Conservation (phyloP, 2,797 vertebrate genomes). For the Gallinago nigripennis region DNA sequence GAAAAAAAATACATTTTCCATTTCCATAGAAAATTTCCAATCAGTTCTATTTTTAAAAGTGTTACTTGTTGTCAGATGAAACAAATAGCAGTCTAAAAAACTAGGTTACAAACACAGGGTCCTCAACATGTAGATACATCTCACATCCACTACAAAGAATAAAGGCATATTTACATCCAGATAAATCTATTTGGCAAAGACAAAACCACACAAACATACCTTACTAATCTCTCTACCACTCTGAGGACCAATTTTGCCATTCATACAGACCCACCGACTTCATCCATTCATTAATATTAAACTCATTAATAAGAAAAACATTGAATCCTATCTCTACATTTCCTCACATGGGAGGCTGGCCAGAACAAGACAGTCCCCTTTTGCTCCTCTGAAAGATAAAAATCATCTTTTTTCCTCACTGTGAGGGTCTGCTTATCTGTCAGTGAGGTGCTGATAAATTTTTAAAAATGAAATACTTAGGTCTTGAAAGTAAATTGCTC, state of each 20-base stretch:
- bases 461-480: background rate
- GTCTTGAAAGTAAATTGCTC: background rate
- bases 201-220: background rate
- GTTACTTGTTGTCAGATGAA: background rate
- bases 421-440: too few species aligned
- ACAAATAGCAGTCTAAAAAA: background rate
- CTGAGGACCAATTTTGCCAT: background rate
- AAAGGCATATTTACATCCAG: background rate
- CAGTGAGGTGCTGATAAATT: background rate
- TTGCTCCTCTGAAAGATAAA: background rate
- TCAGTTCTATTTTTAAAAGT: background rate
- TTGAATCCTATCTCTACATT: background rate
- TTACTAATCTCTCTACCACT: background rate
- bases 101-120: background rate
- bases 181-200: background rate
- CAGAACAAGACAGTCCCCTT: background rate
- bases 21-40: background rate
- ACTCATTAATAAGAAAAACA: background rate
- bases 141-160: background rate
- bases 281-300: background rate
- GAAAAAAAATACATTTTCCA: background rate
- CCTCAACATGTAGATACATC: background rate
- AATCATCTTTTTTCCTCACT: background rate
- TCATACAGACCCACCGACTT: background rate
- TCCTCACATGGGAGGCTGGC: background rate